Conservation (phyloP, 2,113 vertebrate genomes). For the Podocnemis expansa region DNA sequence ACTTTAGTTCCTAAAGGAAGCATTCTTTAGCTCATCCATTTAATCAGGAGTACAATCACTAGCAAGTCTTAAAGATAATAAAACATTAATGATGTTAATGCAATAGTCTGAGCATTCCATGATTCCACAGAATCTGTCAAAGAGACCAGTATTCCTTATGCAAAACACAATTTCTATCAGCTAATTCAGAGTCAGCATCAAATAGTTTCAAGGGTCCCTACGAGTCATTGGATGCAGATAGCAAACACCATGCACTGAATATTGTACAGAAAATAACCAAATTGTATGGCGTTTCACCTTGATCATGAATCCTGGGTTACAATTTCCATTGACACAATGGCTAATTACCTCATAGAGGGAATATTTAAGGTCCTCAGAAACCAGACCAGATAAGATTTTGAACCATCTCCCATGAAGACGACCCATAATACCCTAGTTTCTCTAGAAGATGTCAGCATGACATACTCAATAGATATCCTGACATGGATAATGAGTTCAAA, state of each 20-base stretch:
- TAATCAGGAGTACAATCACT: neutral
- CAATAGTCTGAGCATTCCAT: neutral
- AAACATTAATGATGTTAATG: neutral
- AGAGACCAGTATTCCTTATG: neutral
- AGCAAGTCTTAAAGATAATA: neutral
- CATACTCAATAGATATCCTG: neutral
- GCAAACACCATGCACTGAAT: neutral
- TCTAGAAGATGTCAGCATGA: neutral
- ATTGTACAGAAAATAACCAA: neutral
- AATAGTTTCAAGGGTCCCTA: neutral
- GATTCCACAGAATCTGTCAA: neutral
- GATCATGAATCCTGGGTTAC: neutral
- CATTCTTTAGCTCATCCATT: neutral
- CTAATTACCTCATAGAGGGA: neutral
- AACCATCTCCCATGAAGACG: neutral
- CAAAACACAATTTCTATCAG: neutral
- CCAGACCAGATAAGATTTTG: neutral
- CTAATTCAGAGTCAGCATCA: neutral
- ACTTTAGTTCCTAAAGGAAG: neutral
- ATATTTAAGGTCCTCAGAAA: neutral
- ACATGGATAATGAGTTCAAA: rapidly evolving
- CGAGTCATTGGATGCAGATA: too few relatives aligned
- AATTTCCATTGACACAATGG: neutral
- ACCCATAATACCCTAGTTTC: neutral
- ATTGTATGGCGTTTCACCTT: neutral